phyloP scores from a whole-genome alignment of 1,140 invertebrate species.

The Drosophila melanica region DNA sequence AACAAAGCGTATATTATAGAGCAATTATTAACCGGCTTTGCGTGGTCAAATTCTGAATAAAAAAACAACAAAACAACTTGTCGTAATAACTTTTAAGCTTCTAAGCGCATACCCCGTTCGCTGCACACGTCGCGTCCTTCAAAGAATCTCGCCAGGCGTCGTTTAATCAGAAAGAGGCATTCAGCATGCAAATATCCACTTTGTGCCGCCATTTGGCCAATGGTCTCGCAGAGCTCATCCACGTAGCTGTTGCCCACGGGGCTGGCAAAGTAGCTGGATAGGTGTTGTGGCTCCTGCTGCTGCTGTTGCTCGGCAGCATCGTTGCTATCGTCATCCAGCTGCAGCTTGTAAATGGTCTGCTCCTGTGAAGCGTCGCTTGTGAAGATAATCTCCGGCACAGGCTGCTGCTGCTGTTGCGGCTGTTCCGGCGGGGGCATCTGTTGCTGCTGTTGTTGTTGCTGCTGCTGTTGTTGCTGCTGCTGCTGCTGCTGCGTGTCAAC shows the following conservation, averaged over 20 bases:
- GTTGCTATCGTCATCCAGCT: conserved; percentile 55
- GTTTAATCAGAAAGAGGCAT: conserved; percentile 69
- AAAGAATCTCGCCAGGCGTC: conserved; percentile 72
- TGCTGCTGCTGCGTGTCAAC: conserved; percentile 14
- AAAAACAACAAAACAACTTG: too few species aligned
- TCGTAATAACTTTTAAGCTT: too few species aligned
- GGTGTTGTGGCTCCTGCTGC: conserved; percentile 40
- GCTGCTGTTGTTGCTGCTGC: conserved; percentile 6
- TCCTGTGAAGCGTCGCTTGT: conserved; percentile 28
- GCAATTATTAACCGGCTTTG: too few species aligned
- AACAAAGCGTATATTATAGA: neutral
- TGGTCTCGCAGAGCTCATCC: conserved; percentile 73
- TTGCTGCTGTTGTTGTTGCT: conserved; percentile 19
- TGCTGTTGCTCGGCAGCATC: conserved; percentile 17
- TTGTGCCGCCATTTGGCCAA: conserved; percentile 67
- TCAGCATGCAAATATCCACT: conserved; percentile 76
- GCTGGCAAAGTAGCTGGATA: conserved; percentile 72
- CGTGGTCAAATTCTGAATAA: too few species aligned
- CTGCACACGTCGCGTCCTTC: conserved; percentile 57
- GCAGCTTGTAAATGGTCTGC: conserved; percentile 63
- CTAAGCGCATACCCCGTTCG: conserved; percentile 56
- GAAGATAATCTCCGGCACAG: conserved; percentile 31
- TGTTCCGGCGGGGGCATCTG: conserved; percentile 10
- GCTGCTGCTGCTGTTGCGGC: neutral
- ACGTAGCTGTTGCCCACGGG: conserved; percentile 59